Conservation (phyloP, 2,113 vertebrate species). For the Indicator indicator region DNA sequence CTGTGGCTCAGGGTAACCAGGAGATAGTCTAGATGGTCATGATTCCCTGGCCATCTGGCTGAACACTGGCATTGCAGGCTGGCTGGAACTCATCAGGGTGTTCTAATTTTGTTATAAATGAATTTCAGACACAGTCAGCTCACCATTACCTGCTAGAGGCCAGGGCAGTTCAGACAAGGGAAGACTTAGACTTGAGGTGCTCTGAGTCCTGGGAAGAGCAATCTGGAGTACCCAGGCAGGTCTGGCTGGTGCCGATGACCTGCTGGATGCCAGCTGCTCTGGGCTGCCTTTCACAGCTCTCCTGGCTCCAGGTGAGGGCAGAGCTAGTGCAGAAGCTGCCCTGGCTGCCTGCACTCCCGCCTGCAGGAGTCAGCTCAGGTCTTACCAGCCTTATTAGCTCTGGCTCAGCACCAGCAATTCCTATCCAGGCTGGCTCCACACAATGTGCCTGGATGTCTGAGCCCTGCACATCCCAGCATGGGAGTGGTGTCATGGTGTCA, state of each 20-base stretch:
- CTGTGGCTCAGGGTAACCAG: neutral
- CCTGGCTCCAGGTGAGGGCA: neutral
- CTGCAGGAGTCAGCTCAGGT: constrained; percentile 57
- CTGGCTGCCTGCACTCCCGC: neutral
- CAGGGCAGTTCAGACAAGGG: neutral
- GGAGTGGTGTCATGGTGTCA: constrained; percentile 57
- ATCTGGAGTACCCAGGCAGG: neutral
- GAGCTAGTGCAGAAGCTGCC: neutral
- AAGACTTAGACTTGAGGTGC: neutral
- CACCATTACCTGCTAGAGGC: neutral
- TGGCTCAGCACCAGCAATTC: constrained; percentile 17
- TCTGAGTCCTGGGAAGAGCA: neutral
- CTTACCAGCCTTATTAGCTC: constrained; percentile 55
- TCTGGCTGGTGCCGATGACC: neutral
- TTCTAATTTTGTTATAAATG: neutral
- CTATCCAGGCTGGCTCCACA: constrained; percentile 32
- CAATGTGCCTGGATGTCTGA: constrained; percentile 50
- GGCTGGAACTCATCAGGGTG: neutral
- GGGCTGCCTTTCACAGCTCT: neutral
- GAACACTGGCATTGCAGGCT: neutral
- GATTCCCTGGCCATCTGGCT: neutral
- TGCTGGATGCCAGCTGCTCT: neutral
- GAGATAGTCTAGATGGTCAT: neutral
- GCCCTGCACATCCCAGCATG: constrained; percentile 31
- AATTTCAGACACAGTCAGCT: neutral